phyloP scores from a whole-genome alignment of 2,888 invertebrate genomes.

The Melikaiella ostensackeni region DNA sequence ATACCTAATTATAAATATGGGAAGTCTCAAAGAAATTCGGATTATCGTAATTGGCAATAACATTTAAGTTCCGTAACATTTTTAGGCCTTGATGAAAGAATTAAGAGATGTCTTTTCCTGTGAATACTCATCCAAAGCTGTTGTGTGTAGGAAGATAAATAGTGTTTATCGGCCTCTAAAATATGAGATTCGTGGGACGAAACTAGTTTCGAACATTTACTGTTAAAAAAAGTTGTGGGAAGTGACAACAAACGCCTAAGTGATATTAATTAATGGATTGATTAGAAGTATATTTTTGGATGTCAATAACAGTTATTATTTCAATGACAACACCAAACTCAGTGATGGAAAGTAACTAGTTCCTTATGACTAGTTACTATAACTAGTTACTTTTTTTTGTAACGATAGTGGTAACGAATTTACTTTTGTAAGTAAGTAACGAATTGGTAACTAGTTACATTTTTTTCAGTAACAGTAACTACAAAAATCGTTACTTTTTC shows the following conservation, averaged over 20 bases:
- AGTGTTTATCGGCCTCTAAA: background rate
- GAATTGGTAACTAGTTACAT: too few species aligned
- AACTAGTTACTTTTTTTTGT: too few species aligned
- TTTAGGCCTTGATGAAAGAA: background rate
- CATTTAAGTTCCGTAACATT: background rate
- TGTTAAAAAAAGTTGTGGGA: background rate
- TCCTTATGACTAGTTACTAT: too few species aligned
- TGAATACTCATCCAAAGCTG: background rate
- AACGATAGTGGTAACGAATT: too few species aligned
- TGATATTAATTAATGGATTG: background rate
- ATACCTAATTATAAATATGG: background rate
- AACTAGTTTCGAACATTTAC: background rate
- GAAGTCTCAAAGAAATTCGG: too few species aligned
- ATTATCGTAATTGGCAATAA: too few species aligned
- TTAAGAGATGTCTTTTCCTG: background rate
- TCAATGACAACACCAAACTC: background rate
- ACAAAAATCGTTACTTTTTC: too few species aligned
- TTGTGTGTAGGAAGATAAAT: slow-evolving; percentile 5
- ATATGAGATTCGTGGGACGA: slow-evolving; percentile 11
- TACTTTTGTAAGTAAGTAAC: too few species aligned
- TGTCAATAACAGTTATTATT: background rate
- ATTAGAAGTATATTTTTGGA: background rate
- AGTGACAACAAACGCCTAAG: background rate
- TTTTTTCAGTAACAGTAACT: too few species aligned
- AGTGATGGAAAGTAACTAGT: too few species aligned